These are phyloP conservation scores for Carlito syrichta DNA, from an alignment of 2,113 vertebrate genomes.

Conservation along the genomic window DNA sequence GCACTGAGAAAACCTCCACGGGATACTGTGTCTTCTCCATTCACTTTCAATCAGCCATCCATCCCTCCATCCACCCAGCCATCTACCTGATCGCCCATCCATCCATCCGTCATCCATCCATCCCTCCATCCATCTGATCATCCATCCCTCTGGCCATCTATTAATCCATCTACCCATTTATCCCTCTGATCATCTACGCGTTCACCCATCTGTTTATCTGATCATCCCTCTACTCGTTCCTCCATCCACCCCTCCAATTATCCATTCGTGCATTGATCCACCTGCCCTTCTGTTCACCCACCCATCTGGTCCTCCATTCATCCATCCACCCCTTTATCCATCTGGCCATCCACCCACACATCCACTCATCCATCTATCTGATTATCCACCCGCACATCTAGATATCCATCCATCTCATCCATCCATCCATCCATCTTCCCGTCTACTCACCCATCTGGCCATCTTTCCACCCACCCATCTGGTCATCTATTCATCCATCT, in stretches of 20 bases:
- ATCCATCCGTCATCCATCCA: background rate
- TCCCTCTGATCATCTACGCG: fast-evolving
- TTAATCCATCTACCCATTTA: fast-evolving
- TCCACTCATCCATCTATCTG: background rate
- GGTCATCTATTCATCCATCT: background rate
- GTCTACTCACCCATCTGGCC: background rate
- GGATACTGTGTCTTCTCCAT: background rate
- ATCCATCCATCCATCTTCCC: fast-evolving
- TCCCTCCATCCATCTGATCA: background rate
- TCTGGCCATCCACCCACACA: background rate
- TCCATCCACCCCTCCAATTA: background rate
- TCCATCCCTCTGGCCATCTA: fast-evolving
- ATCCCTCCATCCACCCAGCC: background rate
- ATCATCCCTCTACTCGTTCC: background rate
- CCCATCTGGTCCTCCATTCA: background rate
- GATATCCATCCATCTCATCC: fast-evolving
- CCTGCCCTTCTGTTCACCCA: fast-evolving
- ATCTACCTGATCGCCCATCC: too few species aligned
- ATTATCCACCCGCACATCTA: fast-evolving
- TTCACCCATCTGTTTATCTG: fast-evolving
- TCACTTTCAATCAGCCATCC: background rate
- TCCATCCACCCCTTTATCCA: fast-evolving
- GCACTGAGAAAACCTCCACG: background rate
- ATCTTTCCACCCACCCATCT: background rate
- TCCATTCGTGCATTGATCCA: fast-evolving